Percentiles rank a stretch among this genome's conserved stretches.
Evolutionary conservation across 2,888 invertebrate genomes (phyloP).

Genomic region (Zaprionus bogoriensis): DNA sequence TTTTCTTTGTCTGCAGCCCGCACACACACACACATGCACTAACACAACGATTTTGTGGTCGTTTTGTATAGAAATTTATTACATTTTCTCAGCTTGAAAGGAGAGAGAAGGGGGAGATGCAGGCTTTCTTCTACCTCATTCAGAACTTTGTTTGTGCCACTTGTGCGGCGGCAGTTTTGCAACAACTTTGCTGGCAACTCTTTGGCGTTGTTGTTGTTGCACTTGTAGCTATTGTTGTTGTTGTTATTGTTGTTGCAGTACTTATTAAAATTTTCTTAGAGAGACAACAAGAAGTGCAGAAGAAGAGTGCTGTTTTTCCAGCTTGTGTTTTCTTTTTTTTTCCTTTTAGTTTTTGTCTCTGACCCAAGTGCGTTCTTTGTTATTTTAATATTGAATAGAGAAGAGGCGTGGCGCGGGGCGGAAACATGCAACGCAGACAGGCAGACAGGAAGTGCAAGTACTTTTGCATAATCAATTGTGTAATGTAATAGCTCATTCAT

Average conservation of each 20-base stretch:
- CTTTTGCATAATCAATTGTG: constrained; percentile 60
- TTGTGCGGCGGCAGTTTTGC: constrained; percentile 54
- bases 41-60: constrained; percentile 63
- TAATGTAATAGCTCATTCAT: constrained; percentile 58
- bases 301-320: constrained; percentile 22
- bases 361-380: constrained; percentile 54
- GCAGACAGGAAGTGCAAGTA: constrained; percentile 36
- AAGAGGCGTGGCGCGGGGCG: neutral
- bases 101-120: neutral
- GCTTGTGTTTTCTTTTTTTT: constrained; percentile 1
- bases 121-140: constrained; percentile 49
- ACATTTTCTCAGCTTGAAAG: constrained; percentile 54
- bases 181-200: constrained; percentile 51
- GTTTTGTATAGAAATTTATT: constrained; percentile 72
- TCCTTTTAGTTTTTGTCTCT: constrained; percentile 28
- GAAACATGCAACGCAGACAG: neutral
- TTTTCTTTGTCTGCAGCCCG: constrained; percentile 59
- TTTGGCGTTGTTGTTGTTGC: constrained; percentile 33
- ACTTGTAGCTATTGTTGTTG: constrained; percentile 10
- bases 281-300: constrained; percentile 40
- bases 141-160: constrained; percentile 56
- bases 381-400: constrained; percentile 47
- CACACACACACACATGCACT: constrained; percentile 19
- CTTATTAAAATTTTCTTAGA: constrained; percentile 60
- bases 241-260: constrained; percentile 6